Conservation (phyloP, 1,140 invertebrate genomes). For the Apolygus lucorum region DNA sequence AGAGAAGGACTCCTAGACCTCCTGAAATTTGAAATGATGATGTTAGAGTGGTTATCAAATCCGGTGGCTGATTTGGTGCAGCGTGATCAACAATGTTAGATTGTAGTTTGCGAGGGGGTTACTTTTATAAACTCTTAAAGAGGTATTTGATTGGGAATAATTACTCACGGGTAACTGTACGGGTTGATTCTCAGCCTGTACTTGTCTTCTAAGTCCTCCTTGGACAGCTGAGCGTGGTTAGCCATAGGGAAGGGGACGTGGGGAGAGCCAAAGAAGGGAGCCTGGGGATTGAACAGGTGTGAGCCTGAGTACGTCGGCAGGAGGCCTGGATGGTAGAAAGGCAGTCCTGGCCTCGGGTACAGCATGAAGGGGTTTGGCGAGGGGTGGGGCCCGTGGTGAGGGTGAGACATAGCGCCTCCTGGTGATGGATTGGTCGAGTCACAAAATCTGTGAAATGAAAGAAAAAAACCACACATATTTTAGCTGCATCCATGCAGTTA, state of each 20-base stretch:
- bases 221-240: slow-evolving; percentile 35
- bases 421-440: slow-evolving; percentile 45
- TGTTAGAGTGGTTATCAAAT: neutral
- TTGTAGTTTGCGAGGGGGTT: too few relatives aligned
- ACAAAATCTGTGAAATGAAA: slow-evolving; percentile 47
- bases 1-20: neutral
- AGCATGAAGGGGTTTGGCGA: slow-evolving; percentile 57
- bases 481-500: too few relatives aligned
- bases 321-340: slow-evolving; percentile 51
- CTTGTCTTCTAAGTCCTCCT: slow-evolving; percentile 19
- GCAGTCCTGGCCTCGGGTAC: slow-evolving; percentile 49
- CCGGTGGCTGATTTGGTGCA: too few relatives aligned
- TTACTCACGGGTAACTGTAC: slow-evolving; percentile 13
- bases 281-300: slow-evolving; percentile 45
- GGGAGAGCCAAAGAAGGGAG: slow-evolving; percentile 43
- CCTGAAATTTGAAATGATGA: neutral
- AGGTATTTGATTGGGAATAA: too few relatives aligned
- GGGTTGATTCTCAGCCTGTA: slow-evolving; percentile 12
- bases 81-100: too few relatives aligned
- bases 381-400: slow-evolving; percentile 39
- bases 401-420: slow-evolving; percentile 20
- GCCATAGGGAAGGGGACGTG: slow-evolving; percentile 48
- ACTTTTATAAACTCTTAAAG: too few relatives aligned
- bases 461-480: neutral
- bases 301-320: slow-evolving; percentile 47